Evolutionary conservation across 2,888 invertebrate species (phyloP).

Genomic region (Acronicta aceris): DNA sequence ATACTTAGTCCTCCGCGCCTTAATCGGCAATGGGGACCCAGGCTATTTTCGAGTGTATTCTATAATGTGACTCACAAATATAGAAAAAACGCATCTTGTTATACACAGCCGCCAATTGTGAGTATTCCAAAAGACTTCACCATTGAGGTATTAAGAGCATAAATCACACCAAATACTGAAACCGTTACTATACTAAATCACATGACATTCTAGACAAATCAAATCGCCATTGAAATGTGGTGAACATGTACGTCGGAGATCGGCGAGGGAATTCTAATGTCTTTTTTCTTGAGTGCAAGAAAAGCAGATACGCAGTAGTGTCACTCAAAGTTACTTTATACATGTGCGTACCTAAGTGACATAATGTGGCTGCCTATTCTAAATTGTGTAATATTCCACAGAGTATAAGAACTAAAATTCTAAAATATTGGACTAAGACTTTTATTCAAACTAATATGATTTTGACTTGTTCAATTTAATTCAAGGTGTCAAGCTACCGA

Average conservation of each 20-base stretch:
- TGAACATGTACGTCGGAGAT: conserved; percentile 8
- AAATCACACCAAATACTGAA: not conserved
- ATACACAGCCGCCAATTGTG: no score
- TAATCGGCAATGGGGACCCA: no score
- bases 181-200: conserved; percentile 23
- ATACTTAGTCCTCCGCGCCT: no score
- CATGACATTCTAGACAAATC: conserved; percentile 27
- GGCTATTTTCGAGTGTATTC: no score
- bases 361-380: not conserved
- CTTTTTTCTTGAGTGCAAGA: conserved; percentile 43
- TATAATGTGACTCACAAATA: no score
- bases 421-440: no score
- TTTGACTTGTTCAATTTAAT: no score
- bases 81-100: no score
- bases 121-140: no score
- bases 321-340: conserved; percentile 30
- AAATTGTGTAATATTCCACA: not conserved
- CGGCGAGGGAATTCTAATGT: conserved; percentile 43
- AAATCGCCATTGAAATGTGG: conserved; percentile 33
- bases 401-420: no score
- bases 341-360: not conserved
- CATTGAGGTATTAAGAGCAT: not conserved
- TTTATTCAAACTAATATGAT: no score
- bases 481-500: not conserved
- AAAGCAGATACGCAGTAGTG: conserved; percentile 29